These are phyloP conservation scores for Drepana falcataria DNA, from an alignment of 2,888 invertebrate genomes.

Conservation along the genomic window DNA sequence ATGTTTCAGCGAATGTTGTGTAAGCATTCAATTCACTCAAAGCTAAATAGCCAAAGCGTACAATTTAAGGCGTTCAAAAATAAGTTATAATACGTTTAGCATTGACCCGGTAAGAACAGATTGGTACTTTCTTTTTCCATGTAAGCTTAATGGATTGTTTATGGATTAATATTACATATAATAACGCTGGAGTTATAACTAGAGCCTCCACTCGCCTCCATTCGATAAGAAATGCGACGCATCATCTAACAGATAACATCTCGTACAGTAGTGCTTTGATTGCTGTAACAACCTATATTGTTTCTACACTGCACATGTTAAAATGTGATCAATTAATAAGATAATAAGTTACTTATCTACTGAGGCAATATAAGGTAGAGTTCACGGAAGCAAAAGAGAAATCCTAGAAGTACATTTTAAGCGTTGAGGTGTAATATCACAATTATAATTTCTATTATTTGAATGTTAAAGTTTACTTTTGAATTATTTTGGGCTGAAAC, in stretches of 20 bases:
- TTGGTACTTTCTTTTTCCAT: conserved; percentile 24
- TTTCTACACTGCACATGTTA: conserved; percentile 28
- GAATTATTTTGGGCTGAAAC: not conserved
- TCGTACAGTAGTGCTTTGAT: conserved; percentile 23
- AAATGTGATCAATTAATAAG: conserved; percentile 19
- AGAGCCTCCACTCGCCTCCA: conserved; percentile 12
- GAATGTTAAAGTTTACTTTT: too few species aligned
- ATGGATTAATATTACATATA: conserved; percentile 48
- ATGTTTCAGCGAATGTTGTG: too few species aligned
- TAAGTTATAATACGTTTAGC: too few species aligned
- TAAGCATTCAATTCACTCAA: conserved; percentile 15
- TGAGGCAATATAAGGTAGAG: not conserved
- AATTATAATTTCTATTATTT: not conserved
- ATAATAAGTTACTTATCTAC: not conserved
- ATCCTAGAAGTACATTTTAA: too few species aligned
- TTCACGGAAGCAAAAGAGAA: too few species aligned
- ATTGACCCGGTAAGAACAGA: conserved; percentile 4
- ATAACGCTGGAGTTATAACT: conserved; percentile 29
- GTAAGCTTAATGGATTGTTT: conserved; percentile 51
- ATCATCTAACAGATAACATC: conserved; percentile 37
- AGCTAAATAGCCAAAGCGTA: too few species aligned
- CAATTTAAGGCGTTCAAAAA: too few species aligned
- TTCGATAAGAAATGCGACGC: conserved; percentile 30
- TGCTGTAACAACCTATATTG: conserved; percentile 26
- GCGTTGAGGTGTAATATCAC: too few species aligned